Evolutionary conservation across 2,797 vertebrate species (phyloP), one percentile per base, ranked within the genome.

Genomic region (Sebastes matsubarae): DNA sequence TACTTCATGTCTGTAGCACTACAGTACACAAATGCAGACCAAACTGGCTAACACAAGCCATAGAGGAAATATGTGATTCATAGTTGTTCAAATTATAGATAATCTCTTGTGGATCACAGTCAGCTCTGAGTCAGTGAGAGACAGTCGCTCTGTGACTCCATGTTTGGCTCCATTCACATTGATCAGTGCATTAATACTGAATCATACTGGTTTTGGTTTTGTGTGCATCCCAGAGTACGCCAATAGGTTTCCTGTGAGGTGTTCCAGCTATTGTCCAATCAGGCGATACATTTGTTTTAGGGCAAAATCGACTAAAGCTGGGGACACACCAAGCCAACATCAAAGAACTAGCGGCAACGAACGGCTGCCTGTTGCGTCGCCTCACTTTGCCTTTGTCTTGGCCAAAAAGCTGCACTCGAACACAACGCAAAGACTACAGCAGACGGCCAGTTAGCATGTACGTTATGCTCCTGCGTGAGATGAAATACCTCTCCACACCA

Each of bases 91-190:
- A 83, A 80, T 73, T 60, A 54, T n/a, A 68, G n/a, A 66, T 73
- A 0, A 76, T 60, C 74, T 50, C 61, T 83, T 7, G 6, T 57
- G 59, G 12, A 77, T 66, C 50, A 57, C 24, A 52, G 57, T 54
- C 32, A n/a, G 65, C 16, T 73, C 22, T 20, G 75, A 89, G 55
- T 86, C 75, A 72, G 52, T 55, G 52, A 70, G 67, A 73, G 63
- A 29, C 38, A 64, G 18, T 36, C 22, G 2, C 38, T 42, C 46
- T n/a, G 24, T 46, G 60, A 70, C 68, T 66, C 12, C 65, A 24
- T 52, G 65, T 58, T 54, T 55, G 59, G 54, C 72, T 58, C 13
- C 30, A 12, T 46, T 57, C 54, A 64, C 24, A 20, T 3, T 50
- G 18, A 50, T 54, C 32, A 2, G 30, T 7, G 52, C 9, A 52